Evolutionary conservation across 2,797 vertebrate genomes (phyloP).

Genomic region (Acipenser oxyrinchus): DNA sequence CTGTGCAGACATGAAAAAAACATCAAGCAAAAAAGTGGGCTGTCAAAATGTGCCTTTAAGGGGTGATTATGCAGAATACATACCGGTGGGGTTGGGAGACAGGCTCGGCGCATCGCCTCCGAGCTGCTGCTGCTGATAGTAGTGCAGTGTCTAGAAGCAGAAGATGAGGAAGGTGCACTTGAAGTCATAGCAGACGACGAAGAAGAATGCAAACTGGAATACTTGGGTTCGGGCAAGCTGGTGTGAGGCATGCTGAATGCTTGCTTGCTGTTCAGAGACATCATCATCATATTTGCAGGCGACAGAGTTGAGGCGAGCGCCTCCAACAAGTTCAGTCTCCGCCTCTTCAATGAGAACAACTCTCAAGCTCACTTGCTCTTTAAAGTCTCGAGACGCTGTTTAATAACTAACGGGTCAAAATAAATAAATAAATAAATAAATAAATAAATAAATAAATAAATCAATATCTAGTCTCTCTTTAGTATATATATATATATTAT

Average conservation of each 20-base stretch:
- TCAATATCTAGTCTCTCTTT: slow-evolving; percentile 44
- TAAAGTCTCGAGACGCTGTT: slow-evolving; percentile 52
- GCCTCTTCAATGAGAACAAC: slow-evolving; percentile 54
- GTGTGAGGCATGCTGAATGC: slow-evolving; percentile 82
- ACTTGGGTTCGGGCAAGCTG: slow-evolving; percentile 86
- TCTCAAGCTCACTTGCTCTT: slow-evolving; percentile 50
- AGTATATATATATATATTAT: slow-evolving; percentile 44
- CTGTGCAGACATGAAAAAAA: slow-evolving; percentile 93
- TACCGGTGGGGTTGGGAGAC: slow-evolving; percentile 96
- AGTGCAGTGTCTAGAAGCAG: slow-evolving; percentile 74
- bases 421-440: not conserved
- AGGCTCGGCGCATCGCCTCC: slow-evolving; percentile 90
- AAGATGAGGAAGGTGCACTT: slow-evolving; percentile 66
- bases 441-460: slow-evolving; percentile 6
- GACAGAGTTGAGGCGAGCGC: slow-evolving; percentile 58
- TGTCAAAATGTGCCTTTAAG: slow-evolving; percentile 88
- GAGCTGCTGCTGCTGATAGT: slow-evolving; percentile 69
- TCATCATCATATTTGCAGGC: slow-evolving; percentile 94
- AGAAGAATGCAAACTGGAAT: slow-evolving; percentile 78
- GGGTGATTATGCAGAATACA: slow-evolving; percentile 85
- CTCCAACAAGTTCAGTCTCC: slow-evolving; percentile 74
- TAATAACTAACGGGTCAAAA: slow-evolving; percentile 23
- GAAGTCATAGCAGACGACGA: slow-evolving; percentile 74
- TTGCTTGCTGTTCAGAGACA: slow-evolving; percentile 95
- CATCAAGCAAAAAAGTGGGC: slow-evolving; percentile 81